These are phyloP conservation scores for Smittia sp. DNA, from an alignment of 2,888 invertebrate genomes.

Conservation along the genomic window DNA sequence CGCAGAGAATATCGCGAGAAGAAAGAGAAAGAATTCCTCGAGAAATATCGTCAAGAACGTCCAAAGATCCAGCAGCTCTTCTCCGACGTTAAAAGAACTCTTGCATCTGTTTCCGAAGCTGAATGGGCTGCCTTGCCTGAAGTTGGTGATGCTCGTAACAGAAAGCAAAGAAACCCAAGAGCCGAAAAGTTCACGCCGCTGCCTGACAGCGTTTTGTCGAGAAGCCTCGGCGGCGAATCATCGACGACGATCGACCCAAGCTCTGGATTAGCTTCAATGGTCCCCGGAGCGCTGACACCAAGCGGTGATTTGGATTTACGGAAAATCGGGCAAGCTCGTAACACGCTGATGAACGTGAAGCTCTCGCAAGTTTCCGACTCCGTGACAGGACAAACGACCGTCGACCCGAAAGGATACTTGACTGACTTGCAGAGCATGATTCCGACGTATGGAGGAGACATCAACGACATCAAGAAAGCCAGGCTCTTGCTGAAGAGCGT, in stretches of 20 bases:
- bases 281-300: slow-evolving; percentile 80
- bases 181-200: slow-evolving; percentile 96
- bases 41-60: slow-evolving; percentile 94
- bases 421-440: slow-evolving; percentile 99
- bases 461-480: slow-evolving; percentile 97
- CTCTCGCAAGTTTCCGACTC: slow-evolving; percentile 97
- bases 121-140: slow-evolving; percentile 98
- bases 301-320: slow-evolving; percentile 92
- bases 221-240: slow-evolving; percentile 80
- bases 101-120: slow-evolving; percentile 79
- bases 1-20: slow-evolving; percentile 93
- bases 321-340: slow-evolving; percentile 98
- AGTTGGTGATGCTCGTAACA: slow-evolving; percentile 97
- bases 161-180: slow-evolving; percentile 91
- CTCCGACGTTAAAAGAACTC: slow-evolving; percentile 89
- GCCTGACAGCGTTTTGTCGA: slow-evolving; percentile 90
- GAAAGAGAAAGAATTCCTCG: slow-evolving; percentile 85
- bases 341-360: slow-evolving; percentile 98
- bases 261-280: slow-evolving; percentile 82
- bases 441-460: slow-evolving; percentile 96
- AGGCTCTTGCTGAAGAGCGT: slow-evolving; percentile 92
- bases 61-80: slow-evolving; percentile 99
- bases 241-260: slow-evolving; percentile 76
- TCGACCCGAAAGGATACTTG: slow-evolving; percentile 99
- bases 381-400: slow-evolving; percentile 97